Evolutionary conservation across 2,888 invertebrate genomes (phyloP), one percentile per base, ranked within the genome.

Genomic region (Eugnorisma glareosa): DNA sequence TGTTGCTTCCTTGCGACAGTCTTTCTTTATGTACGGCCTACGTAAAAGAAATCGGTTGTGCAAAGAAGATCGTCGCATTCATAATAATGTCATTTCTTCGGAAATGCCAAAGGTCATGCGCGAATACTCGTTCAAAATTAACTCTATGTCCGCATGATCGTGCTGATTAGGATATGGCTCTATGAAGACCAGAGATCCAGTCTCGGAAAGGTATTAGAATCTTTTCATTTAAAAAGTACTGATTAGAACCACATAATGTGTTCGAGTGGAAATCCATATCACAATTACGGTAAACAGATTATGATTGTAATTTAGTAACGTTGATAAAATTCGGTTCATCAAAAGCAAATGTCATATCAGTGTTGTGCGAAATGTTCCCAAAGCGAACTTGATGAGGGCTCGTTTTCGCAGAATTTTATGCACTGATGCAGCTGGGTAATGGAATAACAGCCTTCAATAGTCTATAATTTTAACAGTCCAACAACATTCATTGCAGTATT

Each of bases 331-430:
- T 45, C 6, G 2, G 31, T 43, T 24, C 6, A 37, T 13, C n/a
- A 37, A 11, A 13, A 28, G 13, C 28, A 37, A 57, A 24, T 24
- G 1, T 35, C 35, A 18, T 13, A 24, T 28, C 28, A 37, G 18
- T 35, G 28, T 57, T 61, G 24, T 8, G n/a, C 3, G 74, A 31
- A 57, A 75, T 67, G 18, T 48, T 79, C 15, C 21, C 48, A 59
- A 57, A 66, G 35, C n/a, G 21, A 77, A 68, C 31, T 51, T 48
- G 31, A 66, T 74, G 61, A 66, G 13, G 24, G 35, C n/a, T 43
- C 31, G 48, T 45, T 40, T 28, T 45, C 37, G 13, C 28, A 18
- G 43, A 61, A 72, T 61, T 31, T 59, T 67, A 61, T 75, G 57
- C 57, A 28, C 24, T 18, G n/a, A 21, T 48, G 10, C 28, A 40